Evolutionary conservation across 2,888 invertebrate species (phyloP), one percentile per base, ranked within the genome.

Genomic region (Tortrix viridana): DNA sequence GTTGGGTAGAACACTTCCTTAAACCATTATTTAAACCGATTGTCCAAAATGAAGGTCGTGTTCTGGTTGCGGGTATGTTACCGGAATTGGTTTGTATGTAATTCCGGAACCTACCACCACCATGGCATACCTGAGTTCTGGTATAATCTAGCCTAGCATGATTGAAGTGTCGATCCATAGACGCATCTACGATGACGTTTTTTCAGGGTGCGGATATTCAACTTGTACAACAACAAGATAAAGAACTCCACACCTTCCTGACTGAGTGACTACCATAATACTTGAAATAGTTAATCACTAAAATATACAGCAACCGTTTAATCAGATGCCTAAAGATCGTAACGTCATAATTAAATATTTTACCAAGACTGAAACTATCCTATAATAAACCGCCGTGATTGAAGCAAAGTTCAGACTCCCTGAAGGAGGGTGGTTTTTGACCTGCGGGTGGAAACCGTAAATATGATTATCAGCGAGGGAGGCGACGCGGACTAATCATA

Each of bases 391-490:
- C 32, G 12, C 47, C 70, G 74, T 68, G 72, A 71, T 74, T 69
- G 74, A 74, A 75, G 72, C 66, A 75, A 75, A 65, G 59, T 65
- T 65, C 63, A 48, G 54, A 43, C 70, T 72, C 67, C 67, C 68
- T 60, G 66, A 65, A 57, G 55, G 69, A 67, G 68, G 71, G 71
- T 54, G n/a, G n/a, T n/a, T n/a, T n/a, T n/a, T 32, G 66, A 55
- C 49, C 52, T 62, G 73, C 71, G 74, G 80, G 76, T 72, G 71
- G 80, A 79, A 77, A 86, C 82, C 85, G 90, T 92, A 92, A 91
- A 91, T 92, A 91, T 91, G 90, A 91, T 92, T 91, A 92, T 90
- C 92, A 89, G 84, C 74, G 77, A 84, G 89, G 91, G 89, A 90
- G 90, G 91, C 88, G 88, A 81, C 87, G 86, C 82, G 82, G 87